Evolutionary conservation across 2,113 vertebrate genomes (phyloP), one percentile per base, ranked within the genome.

Genomic region (Toxotes chatareus): DNA sequence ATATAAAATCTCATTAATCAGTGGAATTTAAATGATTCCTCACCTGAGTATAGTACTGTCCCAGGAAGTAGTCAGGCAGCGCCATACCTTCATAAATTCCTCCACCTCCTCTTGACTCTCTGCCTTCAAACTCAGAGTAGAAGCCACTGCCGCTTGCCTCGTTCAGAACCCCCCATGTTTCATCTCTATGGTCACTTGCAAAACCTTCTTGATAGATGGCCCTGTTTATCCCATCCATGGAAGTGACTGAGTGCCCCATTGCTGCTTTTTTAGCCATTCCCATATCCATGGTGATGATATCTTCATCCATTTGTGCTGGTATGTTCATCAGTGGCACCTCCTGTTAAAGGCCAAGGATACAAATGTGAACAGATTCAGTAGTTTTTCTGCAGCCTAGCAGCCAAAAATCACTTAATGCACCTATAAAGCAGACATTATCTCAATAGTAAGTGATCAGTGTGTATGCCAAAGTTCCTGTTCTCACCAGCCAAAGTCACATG

Each of bases 31-130:
- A 55, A 32, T 36, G 13, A 40, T 73, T 66, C 40, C 88, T 92
- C 38, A 95, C 94, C 92, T 93, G 73, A 71, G 57, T 71, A 76
- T 94, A 96, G 86, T 95, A 95, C 5, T 91, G 38, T 44, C 2
- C 16, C 60, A 96, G 76, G 69, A 88, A 76, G 53, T 64, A 17
- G 3, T 89, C 81, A 62, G 92, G 71, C 4, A 95, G 66, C n/a
- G 91, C 93, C 1, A 95, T 91, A 51, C 85, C 86, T 1, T 86
- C 85, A 65, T 80, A 89, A 10, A 75, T 5, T 63, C 56, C 44
- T 68, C 61, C 63, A n/a, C 51, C 76, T 56, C 12, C 73, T 60
- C 40, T 40, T 34, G 65, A 69, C 56, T 77, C 66, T 62, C 44
- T n/a, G 62, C 32, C 17, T 5, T 81, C 81, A 65, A 55, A 80